Evolutionary conservation across 2,797 vertebrate species (phyloP).

Genomic region (Chrysocyon brachyurus): DNA sequence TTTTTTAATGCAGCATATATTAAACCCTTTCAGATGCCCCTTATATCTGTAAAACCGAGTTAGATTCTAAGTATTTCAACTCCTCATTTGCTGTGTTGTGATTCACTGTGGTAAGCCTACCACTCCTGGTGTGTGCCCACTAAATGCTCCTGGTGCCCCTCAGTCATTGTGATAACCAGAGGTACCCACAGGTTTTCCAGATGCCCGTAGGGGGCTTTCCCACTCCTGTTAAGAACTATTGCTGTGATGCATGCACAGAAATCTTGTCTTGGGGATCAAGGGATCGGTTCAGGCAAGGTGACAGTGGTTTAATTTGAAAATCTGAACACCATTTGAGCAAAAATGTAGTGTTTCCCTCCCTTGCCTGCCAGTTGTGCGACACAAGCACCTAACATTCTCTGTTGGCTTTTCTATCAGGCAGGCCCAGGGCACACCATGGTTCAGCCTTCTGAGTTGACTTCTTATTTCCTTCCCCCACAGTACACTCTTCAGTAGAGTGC

Average conservation of each 20-base stretch:
- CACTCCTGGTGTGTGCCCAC: neutral
- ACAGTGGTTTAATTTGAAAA: neutral
- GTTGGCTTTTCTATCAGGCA: neutral
- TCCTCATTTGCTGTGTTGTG: neutral
- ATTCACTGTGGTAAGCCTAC: neutral
- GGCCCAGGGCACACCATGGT: neutral
- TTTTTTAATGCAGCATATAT: neutral
- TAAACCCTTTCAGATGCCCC: neutral
- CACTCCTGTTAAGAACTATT: neutral
- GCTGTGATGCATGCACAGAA: neutral
- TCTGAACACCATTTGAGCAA: neutral
- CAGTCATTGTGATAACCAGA: neutral
- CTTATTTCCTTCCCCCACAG: neutral
- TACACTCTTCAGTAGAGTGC: neutral
- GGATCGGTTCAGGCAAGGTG: neutral
- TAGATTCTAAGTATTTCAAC: neutral
- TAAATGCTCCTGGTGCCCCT: neutral
- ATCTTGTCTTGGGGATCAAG: neutral
- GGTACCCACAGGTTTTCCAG: neutral
- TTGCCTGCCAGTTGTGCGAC: accelerated
- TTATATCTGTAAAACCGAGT: neutral
- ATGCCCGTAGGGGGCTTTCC: neutral
- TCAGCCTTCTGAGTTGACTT: neutral
- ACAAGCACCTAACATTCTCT: too few relatives aligned
- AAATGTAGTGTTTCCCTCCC: neutral